Conservation (phyloP, 2,888 invertebrate species). For the Polyommatus icarus region DNA sequence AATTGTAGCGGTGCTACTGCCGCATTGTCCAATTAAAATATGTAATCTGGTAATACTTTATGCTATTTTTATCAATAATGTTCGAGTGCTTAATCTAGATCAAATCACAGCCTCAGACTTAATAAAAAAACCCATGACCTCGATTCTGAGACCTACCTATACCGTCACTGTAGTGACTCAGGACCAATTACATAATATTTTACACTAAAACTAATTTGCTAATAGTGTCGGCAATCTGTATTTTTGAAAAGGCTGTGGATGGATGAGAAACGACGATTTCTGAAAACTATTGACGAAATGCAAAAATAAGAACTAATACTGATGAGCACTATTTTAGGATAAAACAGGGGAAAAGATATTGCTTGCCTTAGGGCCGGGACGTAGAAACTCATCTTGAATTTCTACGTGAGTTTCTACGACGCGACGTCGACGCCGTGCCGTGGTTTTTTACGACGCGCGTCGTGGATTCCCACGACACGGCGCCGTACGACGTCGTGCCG, state of each 20-base stretch:
- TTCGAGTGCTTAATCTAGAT: not conserved
- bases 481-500: no score
- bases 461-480: no score
- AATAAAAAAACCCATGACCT: not conserved
- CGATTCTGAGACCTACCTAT: constrained; percentile 1
- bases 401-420: no score
- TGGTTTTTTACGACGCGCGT: no score
- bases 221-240: not conserved
- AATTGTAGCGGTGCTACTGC: not conserved
- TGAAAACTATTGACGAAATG: no score
- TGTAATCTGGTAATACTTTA: not conserved
- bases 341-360: no score
- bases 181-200: not conserved
- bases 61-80: not conserved
- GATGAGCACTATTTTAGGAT: no score
- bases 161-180: not conserved
- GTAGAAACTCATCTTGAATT: no score
- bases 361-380: no score
- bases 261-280: not conserved
- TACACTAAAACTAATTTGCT: not conserved
- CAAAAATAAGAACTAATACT: no score
- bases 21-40: not conserved
- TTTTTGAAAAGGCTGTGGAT: not conserved
- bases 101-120: not conserved
- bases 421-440: no score